phyloP scores from a whole-genome alignment of 1,140 invertebrate species.

The Panagrolaimus sp. region DNA sequence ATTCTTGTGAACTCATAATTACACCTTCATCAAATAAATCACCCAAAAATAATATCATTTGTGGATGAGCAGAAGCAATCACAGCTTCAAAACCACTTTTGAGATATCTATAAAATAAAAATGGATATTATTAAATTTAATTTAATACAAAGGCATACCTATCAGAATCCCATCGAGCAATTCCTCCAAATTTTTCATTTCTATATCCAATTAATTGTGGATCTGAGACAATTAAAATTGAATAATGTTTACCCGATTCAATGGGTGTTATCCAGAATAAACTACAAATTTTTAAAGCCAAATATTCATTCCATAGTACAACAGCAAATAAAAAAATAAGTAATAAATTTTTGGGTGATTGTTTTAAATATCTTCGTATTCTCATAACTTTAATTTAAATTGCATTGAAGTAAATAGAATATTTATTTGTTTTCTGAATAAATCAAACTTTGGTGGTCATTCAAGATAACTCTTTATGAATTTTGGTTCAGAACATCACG shows the following conservation, averaged over 20 bases:
- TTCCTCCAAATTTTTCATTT: constrained; percentile 30
- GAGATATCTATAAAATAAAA: constrained; percentile 30
- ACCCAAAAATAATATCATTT: constrained; percentile 37
- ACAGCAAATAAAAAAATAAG: background rate
- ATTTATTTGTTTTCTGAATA: too few species aligned
- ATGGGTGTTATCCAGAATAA: constrained; percentile 23
- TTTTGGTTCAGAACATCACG: too few species aligned
- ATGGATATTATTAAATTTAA: constrained; percentile 17
- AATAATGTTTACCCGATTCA: constrained; percentile 18
- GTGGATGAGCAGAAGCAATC: constrained; percentile 8
- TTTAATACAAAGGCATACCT: constrained; percentile 14
- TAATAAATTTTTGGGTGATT: background rate
- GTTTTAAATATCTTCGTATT: too few species aligned
- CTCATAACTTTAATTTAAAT: too few species aligned
- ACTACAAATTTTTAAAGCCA: constrained; percentile 19
- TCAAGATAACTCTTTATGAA: too few species aligned
- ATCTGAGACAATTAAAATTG: constrained; percentile 31
- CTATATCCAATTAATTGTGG: constrained; percentile 40
- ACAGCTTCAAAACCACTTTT: constrained; percentile 21
- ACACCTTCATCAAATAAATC: constrained; percentile 45
- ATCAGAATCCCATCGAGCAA: constrained; percentile 37
- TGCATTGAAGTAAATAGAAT: too few species aligned
- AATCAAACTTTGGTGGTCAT: too few species aligned
- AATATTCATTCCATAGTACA: constrained; percentile 16
- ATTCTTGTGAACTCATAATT: constrained; percentile 26